Conservation (phyloP, 2,888 invertebrate genomes). For the Torymus auratus region DNA sequence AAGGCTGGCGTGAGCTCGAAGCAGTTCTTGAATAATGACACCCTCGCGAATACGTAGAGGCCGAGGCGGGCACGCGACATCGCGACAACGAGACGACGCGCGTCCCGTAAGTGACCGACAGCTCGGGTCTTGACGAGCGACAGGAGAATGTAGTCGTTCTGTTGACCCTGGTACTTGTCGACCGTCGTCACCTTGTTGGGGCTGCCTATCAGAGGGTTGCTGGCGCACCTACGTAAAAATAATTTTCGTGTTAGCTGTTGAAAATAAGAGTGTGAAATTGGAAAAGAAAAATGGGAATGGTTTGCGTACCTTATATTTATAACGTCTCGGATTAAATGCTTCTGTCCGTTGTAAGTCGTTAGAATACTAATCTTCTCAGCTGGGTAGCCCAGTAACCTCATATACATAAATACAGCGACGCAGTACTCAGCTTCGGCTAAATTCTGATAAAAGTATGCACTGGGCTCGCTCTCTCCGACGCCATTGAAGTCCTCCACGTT, state of each 20-base stretch:
- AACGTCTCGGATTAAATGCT: conserved; percentile 97
- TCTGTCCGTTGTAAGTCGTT: conserved; percentile 99
- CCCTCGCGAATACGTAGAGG: conserved; percentile 96
- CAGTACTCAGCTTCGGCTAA: conserved; percentile 95
- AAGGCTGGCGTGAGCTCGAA: conserved; percentile 98
- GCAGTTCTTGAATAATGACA: conserved; percentile 95
- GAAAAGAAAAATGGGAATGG: neutral
- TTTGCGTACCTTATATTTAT: conserved; percentile 82
- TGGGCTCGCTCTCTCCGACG: conserved; percentile 97
- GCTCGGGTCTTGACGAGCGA: conserved; percentile 97
- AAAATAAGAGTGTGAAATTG: neutral
- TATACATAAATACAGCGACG: conserved; percentile 98
- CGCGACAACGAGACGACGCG: conserved; percentile 96
- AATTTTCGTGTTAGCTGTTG: too few relatives aligned
- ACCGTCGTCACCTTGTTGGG: conserved; percentile 97
- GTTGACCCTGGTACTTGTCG: conserved; percentile 99
- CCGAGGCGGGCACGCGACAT: conserved; percentile 98
- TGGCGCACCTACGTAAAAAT: conserved; percentile 84
- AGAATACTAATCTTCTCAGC: conserved; percentile 97
- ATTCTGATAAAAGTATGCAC: conserved; percentile 98
- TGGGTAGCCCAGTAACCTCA: conserved; percentile 97
- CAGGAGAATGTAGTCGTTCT: conserved; percentile 98
- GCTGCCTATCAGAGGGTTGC: conserved; percentile 95
- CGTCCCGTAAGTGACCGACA: conserved; percentile 98
- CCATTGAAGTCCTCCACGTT: conserved; percentile 98